Base-by-base conservation (phyloP, 2,797 vertebrate species). In the Silurus aristotelis region DNA sequence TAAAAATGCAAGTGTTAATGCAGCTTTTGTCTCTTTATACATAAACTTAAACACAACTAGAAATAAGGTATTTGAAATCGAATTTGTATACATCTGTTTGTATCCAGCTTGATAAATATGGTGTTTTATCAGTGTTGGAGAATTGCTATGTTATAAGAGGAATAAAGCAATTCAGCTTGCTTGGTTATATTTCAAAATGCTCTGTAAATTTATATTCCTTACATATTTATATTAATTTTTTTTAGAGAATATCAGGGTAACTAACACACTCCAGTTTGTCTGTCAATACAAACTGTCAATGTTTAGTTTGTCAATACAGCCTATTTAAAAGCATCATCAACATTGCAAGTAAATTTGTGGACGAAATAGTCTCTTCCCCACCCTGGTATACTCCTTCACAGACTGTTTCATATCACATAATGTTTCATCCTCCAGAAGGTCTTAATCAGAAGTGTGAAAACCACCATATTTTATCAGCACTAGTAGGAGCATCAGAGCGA, bases 371-470 rank as follows among this genome's bases (percentile, higher is more conserved):
- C 17, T 27, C n/a, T 27, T 67, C 20, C 48, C n/a, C 46, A 10
- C n/a, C 61, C 43, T 66, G 22, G 43, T 66, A 60, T 80, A 80
- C 46, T 6, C 6, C 15, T 66, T 1, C 2, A 67, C n/a, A 80
- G 58, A 79, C 76, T 61, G 76, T 63, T 79, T 79, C 58, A 46
- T 46, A 79, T 52, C 63, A 64, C 61, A 55, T 80, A 60, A 27
- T 55, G 66, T 67, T 67, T 80, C 63, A 80, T 80, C 60, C n/a
- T 80, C 79, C 79, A 67, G 60, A 80, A 80, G 46, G 63, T 67
- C 79, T 80, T 80, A 52, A 80, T 67, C 79, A 55, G 63, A 55
- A 80, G 79, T 67, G 46, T 67, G 79, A 67, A 80, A 80, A 31
- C 46, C 79, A 80, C n/a, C 43, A 15, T 31, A 31, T 80, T 80